phyloP scores from a whole-genome alignment of 2,797 vertebrate species.

The Echeneis naucrates region DNA sequence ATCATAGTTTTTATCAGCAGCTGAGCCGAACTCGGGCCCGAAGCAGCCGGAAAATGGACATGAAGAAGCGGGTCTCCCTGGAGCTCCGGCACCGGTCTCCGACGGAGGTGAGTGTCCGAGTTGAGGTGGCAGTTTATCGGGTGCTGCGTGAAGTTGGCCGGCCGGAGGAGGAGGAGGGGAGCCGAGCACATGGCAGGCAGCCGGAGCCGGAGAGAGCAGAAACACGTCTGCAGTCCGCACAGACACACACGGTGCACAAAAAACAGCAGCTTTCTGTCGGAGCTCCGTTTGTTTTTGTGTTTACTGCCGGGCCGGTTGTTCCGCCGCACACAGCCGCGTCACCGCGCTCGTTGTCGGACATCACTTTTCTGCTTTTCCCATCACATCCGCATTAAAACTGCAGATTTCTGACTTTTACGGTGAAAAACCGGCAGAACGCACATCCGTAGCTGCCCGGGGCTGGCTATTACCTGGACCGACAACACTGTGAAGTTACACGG shows the following conservation, averaged over 20 bases:
- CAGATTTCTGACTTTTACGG: no score
- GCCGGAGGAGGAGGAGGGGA: conserved; percentile 44
- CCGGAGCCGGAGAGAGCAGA: conserved; percentile 1
- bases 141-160: conserved; percentile 39
- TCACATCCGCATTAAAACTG: no score
- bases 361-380: rapidly evolving
- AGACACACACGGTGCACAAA: no score
- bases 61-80: conserved; percentile 90
- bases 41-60: conserved; percentile 85
- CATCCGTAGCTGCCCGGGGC: conserved; percentile 23
- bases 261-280: no score
- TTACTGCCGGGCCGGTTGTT: no score
- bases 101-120: conserved; percentile 85
- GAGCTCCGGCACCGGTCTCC: conserved; percentile 92
- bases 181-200: conserved; percentile 74
- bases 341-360: neutral
- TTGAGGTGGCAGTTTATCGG: conserved; percentile 32
- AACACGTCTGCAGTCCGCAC: rapidly evolving
- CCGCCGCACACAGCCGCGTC: neutral
- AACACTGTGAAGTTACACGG: neutral
- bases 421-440: neutral
- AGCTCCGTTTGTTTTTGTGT: no score
- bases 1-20: conserved; percentile 21
- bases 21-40: conserved; percentile 20
- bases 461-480: conserved; percentile 39